phyloP scores from a whole-genome alignment of 2,888 invertebrate species.

The Cosmorhoe ocellata region DNA sequence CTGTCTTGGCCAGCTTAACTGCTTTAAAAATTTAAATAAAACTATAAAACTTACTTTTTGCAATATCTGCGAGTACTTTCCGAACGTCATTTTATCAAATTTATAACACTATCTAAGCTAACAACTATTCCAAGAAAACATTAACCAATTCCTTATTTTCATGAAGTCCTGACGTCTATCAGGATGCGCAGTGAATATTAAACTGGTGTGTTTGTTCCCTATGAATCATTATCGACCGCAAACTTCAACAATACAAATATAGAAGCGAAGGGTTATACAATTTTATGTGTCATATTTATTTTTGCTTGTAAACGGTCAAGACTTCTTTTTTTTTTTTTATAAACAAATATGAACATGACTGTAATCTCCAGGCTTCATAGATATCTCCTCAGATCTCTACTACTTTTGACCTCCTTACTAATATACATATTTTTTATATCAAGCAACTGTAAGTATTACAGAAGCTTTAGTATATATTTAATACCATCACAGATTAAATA shows the following conservation, averaged over 20 bases:
- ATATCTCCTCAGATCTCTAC: no score
- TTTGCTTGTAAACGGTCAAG: background rate
- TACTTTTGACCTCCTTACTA: no score
- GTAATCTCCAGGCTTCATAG: no score
- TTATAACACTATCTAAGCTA: background rate
- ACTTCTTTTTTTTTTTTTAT: background rate
- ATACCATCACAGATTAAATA: no score
- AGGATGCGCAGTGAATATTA: constrained; percentile 13
- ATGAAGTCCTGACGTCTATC: constrained; percentile 20
- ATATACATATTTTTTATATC: no score
- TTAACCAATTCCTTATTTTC: no score
- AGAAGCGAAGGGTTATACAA: background rate
- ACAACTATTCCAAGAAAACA: background rate
- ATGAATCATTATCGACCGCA: constrained; percentile 48
- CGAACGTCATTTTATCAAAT: constrained; percentile 51
- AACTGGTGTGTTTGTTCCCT: constrained; percentile 32
- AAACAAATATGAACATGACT: no score
- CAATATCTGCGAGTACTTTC: constrained; percentile 54
- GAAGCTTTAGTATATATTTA: no score
- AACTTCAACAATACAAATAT: constrained; percentile 25
- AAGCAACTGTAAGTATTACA: no score
- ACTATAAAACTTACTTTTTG: constrained; percentile 48
- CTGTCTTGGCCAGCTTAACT: no score
- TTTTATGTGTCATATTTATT: constrained; percentile 9
- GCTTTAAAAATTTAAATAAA: background rate